A percentile compares a stretch with the other conserved stretches of the same genome.
These are phyloP conservation scores for Rhynchonycteris naso DNA, from an alignment of 2,797 vertebrate species.

Conservation along the genomic window DNA sequence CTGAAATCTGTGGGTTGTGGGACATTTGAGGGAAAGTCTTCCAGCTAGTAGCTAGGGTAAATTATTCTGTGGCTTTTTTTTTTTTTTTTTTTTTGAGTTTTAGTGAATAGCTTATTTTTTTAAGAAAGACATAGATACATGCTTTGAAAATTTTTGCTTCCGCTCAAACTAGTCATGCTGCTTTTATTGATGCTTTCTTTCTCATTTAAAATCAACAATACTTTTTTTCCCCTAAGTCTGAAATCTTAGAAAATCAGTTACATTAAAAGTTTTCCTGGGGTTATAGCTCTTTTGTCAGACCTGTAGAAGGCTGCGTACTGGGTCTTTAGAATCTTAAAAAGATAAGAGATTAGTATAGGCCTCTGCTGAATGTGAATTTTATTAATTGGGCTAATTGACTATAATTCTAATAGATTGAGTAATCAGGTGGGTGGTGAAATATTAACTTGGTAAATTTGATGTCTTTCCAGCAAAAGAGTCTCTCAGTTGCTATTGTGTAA, in stretches of 20 bases:
- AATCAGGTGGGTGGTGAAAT: not conserved
- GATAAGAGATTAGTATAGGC: not conserved
- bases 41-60: not conserved
- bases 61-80: not conserved
- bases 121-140: not conserved
- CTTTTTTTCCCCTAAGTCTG: not conserved
- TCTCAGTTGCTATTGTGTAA: not conserved
- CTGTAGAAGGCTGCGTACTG: not conserved
- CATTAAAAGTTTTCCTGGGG: not conserved
- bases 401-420: not conserved
- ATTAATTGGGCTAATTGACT: not conserved
- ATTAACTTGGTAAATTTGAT: not conserved
- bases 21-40: not conserved
- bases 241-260: not conserved
- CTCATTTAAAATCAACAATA: not conserved
- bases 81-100: not conserved
- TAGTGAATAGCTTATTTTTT: not conserved
- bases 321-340: slow-evolving; percentile 10
- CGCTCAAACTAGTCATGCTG: not conserved
- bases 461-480: not conserved
- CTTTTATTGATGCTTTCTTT: not conserved
- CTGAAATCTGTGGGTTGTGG: not conserved
- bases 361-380: not conserved
- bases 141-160: not conserved
- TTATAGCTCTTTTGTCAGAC: not conserved